phyloP scores from a whole-genome alignment of 2,888 invertebrate genomes.

The Melinaea marsaeus region DNA sequence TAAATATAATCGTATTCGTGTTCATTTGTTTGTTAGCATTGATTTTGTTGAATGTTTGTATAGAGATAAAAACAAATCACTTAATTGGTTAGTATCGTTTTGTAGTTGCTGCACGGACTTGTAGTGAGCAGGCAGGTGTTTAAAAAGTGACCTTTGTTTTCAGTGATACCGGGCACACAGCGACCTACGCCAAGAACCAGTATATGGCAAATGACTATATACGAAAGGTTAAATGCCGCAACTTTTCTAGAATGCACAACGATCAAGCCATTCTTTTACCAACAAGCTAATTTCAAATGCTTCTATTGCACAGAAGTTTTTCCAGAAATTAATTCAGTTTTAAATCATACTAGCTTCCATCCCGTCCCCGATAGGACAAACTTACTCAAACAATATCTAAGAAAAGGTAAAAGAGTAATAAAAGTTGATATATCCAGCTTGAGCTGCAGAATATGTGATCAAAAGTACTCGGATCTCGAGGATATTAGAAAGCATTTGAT shows the following conservation, averaged over 20 bases:
- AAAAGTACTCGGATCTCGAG: slow-evolving; percentile 60
- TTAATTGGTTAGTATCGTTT: slow-evolving; percentile 24
- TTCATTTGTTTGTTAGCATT: too few relatives aligned
- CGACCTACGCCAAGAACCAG: slow-evolving; percentile 57
- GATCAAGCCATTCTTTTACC: slow-evolving; percentile 65
- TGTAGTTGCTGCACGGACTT: slow-evolving; percentile 24
- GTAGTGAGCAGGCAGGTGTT: slow-evolving; percentile 26
- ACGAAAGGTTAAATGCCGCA: slow-evolving; percentile 67
- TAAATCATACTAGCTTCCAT: slow-evolving; percentile 55
- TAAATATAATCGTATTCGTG: neutral
- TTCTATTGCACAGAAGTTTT: slow-evolving; percentile 68
- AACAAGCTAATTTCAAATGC: slow-evolving; percentile 70
- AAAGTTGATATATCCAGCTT: slow-evolving; percentile 68
- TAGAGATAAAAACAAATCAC: slow-evolving; percentile 10
- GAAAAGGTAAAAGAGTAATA: slow-evolving; percentile 66
- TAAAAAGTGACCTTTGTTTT: slow-evolving; percentile 37
- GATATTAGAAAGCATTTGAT: slow-evolving; percentile 59
- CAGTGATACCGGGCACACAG: slow-evolving; percentile 45
- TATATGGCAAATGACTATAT: slow-evolving; percentile 71
- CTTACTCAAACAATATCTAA: slow-evolving; percentile 59
- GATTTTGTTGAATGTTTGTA: slow-evolving; percentile 1
- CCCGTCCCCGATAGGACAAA: slow-evolving; percentile 49
- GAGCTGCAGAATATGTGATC: slow-evolving; percentile 62
- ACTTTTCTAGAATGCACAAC: slow-evolving; percentile 63
- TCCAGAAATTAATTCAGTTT: slow-evolving; percentile 59